These are phyloP conservation scores for Anastatus disparis DNA, from an alignment of 1,140 invertebrate genomes.

Conservation along the genomic window DNA sequence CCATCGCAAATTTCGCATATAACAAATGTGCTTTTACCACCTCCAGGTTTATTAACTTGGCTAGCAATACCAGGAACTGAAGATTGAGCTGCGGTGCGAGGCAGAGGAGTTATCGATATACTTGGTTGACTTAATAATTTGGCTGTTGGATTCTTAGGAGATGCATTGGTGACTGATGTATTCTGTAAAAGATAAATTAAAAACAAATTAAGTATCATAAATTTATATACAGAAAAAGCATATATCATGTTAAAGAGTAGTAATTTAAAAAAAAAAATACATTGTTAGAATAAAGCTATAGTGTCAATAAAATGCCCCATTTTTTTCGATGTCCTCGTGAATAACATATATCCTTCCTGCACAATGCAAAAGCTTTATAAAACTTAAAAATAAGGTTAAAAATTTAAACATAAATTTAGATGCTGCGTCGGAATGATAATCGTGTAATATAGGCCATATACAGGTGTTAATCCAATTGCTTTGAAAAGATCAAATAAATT, in stretches of 20 bases:
- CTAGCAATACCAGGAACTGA: conserved; percentile 63
- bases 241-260: conserved; percentile 20
- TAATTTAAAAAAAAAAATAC: no score
- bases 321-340: conserved; percentile 25
- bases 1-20: conserved; percentile 96
- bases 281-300: conserved; percentile 26
- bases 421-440: not conserved
- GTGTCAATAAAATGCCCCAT: conserved; percentile 6
- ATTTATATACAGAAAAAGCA: not conserved
- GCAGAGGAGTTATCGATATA: conserved; percentile 91
- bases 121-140: conserved; percentile 80
- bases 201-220: not conserved
- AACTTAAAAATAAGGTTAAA: conserved; percentile 12
- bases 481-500: conserved; percentile 16
- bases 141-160: conserved; percentile 63
- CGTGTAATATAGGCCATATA: not conserved
- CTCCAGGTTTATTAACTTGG: conserved; percentile 64
- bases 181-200: conserved; percentile 61
- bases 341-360: conserved; percentile 9
- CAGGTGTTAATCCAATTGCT: not conserved
- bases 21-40: conserved; percentile 84
- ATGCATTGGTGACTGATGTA: conserved; percentile 62
- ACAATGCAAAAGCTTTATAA: conserved; percentile 18
- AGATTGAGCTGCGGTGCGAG: conserved; percentile 70
- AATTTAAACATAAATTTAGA: not conserved